These are phyloP conservation scores for Cerceris ruficornis DNA, from an alignment of 2,888 invertebrate genomes.

Conservation along the genomic window DNA sequence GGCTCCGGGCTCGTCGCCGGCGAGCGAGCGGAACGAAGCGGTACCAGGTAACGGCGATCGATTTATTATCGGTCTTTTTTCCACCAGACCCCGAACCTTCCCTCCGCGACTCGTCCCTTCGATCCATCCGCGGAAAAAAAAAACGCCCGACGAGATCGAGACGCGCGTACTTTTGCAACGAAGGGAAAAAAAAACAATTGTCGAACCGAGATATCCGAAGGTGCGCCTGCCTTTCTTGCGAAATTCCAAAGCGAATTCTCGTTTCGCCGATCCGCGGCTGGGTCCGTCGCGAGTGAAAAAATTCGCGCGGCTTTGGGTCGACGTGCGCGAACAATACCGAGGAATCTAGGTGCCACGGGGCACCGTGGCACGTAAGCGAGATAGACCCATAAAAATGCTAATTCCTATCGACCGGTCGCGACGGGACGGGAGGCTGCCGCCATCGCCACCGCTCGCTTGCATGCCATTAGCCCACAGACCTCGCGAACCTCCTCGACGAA, in stretches of 20 bases:
- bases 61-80: slow-evolving; percentile 55
- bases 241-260: background rate
- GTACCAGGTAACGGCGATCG: slow-evolving; percentile 25
- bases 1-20: slow-evolving; percentile 6
- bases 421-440: slow-evolving; percentile 62
- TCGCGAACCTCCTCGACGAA: slow-evolving; percentile 68
- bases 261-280: background rate
- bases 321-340: slow-evolving; percentile 74
- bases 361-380: slow-evolving; percentile 79
- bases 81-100: background rate
- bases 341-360: slow-evolving; percentile 78
- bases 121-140: background rate
- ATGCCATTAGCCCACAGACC: slow-evolving; percentile 82
- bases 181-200: background rate
- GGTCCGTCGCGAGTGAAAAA: background rate
- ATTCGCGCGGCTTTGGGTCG: slow-evolving; percentile 40
- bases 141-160: background rate
- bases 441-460: slow-evolving; percentile 74
- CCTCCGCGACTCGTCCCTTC: background rate
- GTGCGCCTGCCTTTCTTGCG: no score
- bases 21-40: background rate
- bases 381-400: slow-evolving; percentile 82
- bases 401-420: slow-evolving; percentile 80
- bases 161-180: background rate
- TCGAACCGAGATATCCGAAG: background rate